phyloP scores from a whole-genome alignment of 2,888 invertebrate genomes.

The Kryphioiulus occultus region DNA sequence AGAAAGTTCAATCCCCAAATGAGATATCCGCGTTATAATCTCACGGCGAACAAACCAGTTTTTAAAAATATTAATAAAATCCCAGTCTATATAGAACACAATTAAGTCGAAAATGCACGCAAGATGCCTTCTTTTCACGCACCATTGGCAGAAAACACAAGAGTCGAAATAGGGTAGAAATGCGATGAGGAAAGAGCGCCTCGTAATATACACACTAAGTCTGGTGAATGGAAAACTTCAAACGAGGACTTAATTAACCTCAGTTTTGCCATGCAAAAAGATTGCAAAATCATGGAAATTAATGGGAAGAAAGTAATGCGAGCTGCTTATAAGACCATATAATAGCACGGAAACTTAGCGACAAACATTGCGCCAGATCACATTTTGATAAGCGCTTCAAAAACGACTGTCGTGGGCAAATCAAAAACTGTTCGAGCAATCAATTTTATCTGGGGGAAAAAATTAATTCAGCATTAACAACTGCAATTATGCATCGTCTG shows the following conservation, averaged over 20 bases:
- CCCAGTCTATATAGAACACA: conserved; percentile 24
- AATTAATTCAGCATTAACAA: neutral
- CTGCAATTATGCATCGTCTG: conserved; percentile 36
- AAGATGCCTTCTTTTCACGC: conserved; percentile 39
- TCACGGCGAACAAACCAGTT: neutral
- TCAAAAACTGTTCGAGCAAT: conserved; percentile 35
- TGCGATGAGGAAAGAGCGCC: neutral
- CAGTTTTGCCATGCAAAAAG: conserved; percentile 39
- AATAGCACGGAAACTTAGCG: conserved; percentile 33
- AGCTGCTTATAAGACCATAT: conserved; percentile 36
- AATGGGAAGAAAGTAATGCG: conserved; percentile 40
- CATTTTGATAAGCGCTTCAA: conserved; percentile 16
- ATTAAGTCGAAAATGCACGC: conserved; percentile 33
- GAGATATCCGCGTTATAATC: conserved; percentile 13
- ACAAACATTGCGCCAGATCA: conserved; percentile 24
- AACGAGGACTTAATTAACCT: conserved; percentile 40
- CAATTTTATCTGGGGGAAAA: neutral
- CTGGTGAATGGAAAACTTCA: conserved; percentile 40
- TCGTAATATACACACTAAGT: neutral
- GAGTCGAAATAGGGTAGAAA: neutral
- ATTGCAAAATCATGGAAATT: conserved; percentile 40
- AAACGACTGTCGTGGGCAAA: conserved; percentile 31
- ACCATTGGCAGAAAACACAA: conserved; percentile 36
- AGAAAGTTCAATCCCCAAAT: conserved; percentile 1
- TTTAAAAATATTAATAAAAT: conserved; percentile 29